These are phyloP conservation scores for Chymomyza fuscimana DNA, from an alignment of 2,888 invertebrate genomes.

Conservation along the genomic window DNA sequence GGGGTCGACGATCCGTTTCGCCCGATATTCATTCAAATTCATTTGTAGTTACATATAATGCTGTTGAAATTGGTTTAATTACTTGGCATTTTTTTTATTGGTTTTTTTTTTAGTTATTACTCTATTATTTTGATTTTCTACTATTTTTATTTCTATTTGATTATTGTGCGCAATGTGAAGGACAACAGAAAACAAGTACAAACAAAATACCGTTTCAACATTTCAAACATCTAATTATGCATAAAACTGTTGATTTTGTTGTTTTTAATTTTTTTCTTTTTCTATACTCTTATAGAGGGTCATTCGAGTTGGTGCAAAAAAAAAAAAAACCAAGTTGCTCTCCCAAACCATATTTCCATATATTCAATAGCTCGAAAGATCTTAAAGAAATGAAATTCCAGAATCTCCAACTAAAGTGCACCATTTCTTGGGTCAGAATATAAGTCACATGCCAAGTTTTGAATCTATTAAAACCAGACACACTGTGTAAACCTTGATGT, in stretches of 20 bases:
- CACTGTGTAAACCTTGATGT: no score
- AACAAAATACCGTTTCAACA: constrained; percentile 10
- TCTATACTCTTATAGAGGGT: background rate
- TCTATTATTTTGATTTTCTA: background rate
- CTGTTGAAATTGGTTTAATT: background rate
- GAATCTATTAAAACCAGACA: no score
- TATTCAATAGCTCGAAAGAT: no score
- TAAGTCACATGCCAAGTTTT: no score
- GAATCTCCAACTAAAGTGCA: no score
- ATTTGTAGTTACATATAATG: background rate
- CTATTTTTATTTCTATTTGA: constrained; percentile 9
- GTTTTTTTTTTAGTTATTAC: background rate
- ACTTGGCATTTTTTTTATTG: constrained; percentile 1
- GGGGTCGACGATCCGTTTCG: background rate
- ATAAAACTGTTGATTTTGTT: constrained; percentile 44
- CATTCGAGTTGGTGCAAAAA: background rate
- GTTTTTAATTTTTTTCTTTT: no score
- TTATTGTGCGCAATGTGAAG: constrained; percentile 48
- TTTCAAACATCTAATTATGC: constrained; percentile 53
- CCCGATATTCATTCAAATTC: background rate
- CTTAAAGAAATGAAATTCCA: no score
- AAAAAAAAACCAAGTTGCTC: no score
- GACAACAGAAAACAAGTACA: constrained; percentile 26
- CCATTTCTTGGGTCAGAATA: no score
- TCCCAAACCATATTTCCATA: no score